These are phyloP conservation scores for Vandiemenella viatica DNA, from an alignment of 2,888 invertebrate genomes.

Conservation along the genomic window DNA sequence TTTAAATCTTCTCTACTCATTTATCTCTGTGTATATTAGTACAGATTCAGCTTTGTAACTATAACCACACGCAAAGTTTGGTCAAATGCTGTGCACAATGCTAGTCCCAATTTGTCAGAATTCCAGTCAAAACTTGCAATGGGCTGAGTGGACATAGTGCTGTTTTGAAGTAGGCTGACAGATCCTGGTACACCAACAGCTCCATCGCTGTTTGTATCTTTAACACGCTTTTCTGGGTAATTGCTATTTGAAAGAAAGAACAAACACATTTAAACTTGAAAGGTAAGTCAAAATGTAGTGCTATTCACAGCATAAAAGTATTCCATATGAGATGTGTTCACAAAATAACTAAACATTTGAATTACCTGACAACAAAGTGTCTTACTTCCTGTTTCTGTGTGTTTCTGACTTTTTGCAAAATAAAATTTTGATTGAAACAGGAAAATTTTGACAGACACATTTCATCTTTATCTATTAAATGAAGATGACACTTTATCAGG, in stretches of 20 bases:
- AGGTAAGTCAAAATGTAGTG: no score
- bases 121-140: conserved; percentile 86
- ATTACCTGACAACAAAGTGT: background rate
- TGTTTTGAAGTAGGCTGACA: conserved; percentile 60
- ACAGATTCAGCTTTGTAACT: conserved; percentile 63
- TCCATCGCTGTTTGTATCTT: conserved; percentile 53
- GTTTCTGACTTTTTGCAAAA: no score
- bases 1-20: no score
- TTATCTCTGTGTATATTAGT: no score
- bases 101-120: conserved; percentile 73
- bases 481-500: no score
- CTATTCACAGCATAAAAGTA: no score
- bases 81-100: conserved; percentile 82
- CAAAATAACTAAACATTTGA: conserved; percentile 5
- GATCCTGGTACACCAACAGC: conserved; percentile 63
- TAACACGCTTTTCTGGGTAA: conserved; percentile 64
- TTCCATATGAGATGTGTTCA: no score
- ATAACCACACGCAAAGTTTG: conserved; percentile 75
- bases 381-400: no score
- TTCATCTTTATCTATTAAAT: no score
- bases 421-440: no score
- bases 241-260: conserved; percentile 32
- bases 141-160: conserved; percentile 71
- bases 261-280: no score
- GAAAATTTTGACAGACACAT: no score